Conservation (phyloP, 1,140 invertebrate species). For the Zaprionus gabonicus region DNA sequence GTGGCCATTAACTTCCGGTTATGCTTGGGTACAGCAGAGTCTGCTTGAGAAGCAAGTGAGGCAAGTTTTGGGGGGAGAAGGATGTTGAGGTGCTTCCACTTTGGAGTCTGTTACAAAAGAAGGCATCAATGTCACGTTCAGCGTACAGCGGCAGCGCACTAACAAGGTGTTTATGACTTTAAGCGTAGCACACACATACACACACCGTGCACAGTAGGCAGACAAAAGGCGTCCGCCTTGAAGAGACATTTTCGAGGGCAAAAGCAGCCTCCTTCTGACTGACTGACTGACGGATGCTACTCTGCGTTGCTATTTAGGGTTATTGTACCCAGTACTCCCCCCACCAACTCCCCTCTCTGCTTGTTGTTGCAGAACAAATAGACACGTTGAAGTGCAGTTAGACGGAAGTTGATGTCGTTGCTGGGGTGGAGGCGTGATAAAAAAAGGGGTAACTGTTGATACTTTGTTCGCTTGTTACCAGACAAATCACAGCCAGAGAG, state of each 20-base stretch:
- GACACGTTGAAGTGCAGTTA: constrained; percentile 72
- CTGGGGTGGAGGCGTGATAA: neutral
- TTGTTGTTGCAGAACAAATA: constrained; percentile 45
- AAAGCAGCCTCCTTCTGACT: constrained; percentile 41
- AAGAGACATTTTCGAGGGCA: constrained; percentile 63
- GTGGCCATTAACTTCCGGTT: constrained; percentile 39
- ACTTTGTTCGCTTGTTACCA: neutral
- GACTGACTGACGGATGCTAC: constrained; percentile 42
- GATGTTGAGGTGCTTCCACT: neutral
- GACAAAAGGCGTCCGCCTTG: constrained; percentile 68
- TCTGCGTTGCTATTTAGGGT: constrained; percentile 44
- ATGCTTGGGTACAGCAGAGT: neutral
- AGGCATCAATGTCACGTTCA: constrained; percentile 84
- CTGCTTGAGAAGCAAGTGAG: constrained; percentile 72
- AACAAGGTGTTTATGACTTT: constrained; percentile 81
- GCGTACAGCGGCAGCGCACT: constrained; percentile 65
- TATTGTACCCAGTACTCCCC: constrained; percentile 32
- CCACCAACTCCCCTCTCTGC: neutral
- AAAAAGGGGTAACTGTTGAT: constrained; percentile 30
- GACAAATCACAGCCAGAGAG: neutral
- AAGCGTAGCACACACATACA: constrained; percentile 47
- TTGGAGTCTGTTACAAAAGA: constrained; percentile 61
- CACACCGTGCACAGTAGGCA: constrained; percentile 36
- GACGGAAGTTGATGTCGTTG: constrained; percentile 68
- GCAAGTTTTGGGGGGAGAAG: constrained; percentile 46